These are phyloP conservation scores for Scortum barcoo DNA, from an alignment of 2,113 vertebrate species.

Conservation along the genomic window DNA sequence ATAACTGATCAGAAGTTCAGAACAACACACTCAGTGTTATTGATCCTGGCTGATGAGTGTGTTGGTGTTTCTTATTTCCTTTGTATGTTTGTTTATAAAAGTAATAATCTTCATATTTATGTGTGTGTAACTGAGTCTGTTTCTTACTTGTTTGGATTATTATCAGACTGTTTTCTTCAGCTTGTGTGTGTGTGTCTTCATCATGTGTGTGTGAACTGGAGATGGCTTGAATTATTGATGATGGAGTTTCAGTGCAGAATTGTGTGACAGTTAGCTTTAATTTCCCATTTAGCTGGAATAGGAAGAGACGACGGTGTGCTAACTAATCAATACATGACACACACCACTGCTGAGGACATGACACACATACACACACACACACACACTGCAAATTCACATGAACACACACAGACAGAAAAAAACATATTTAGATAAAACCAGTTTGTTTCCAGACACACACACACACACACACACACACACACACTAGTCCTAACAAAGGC, in stretches of 20 bases:
- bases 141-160: constrained; percentile 31
- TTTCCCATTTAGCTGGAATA: constrained; percentile 80
- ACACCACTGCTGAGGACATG: constrained; percentile 10
- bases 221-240: constrained; percentile 81
- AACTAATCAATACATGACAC: constrained; percentile 74
- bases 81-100: neutral
- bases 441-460: neutral
- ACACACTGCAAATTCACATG: constrained; percentile 1
- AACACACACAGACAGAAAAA: neutral
- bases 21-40: neutral
- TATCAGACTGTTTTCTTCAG: constrained; percentile 20
- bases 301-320: constrained; percentile 63
- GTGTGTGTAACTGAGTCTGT: neutral
- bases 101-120: too few species aligned
- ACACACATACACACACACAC: neutral
- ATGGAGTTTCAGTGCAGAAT: constrained; percentile 78
- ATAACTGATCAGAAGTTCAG: neutral
- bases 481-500: neutral
- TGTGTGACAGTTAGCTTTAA: constrained; percentile 84
- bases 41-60: neutral
- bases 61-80: neutral
- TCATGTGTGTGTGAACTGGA: constrained; percentile 49
- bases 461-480: neutral
- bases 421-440: neutral
- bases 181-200: constrained; percentile 16